Evolutionary conservation across 2,888 invertebrate genomes (phyloP).

Genomic region (Polymixis lichenea): DNA sequence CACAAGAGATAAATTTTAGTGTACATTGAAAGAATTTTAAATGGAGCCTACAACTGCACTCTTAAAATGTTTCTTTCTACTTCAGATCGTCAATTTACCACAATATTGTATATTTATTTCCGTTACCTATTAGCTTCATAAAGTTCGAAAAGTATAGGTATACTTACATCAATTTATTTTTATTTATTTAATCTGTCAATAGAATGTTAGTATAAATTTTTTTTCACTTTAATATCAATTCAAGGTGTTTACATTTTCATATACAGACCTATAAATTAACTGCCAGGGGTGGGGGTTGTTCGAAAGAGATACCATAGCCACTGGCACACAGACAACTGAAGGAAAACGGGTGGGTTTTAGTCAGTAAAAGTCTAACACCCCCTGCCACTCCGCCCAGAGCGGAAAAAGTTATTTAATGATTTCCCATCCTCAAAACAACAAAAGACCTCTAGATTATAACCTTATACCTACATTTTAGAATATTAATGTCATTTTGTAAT

Average conservation of each 20-base stretch:
- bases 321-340: too few species aligned
- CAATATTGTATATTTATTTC: neutral
- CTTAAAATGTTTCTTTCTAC: neutral
- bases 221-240: neutral
- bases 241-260: neutral
- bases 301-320: too few species aligned
- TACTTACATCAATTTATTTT: neutral
- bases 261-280: neutral
- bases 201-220: slow-evolving; percentile 3
- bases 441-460: too few species aligned
- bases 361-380: too few species aligned
- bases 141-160: neutral
- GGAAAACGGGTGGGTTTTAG: too few species aligned
- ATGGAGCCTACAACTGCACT: neutral
- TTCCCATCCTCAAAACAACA: too few species aligned
- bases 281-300: too few species aligned
- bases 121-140: neutral
- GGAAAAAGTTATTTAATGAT: too few species aligned
- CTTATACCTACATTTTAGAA: too few species aligned
- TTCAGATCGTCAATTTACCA: neutral
- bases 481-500: slow-evolving; percentile 21
- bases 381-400: too few species aligned
- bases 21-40: slow-evolving; percentile 52
- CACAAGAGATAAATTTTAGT: slow-evolving; percentile 35
- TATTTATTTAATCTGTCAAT: slow-evolving; percentile 10